phyloP scores from a whole-genome alignment of 53 echinoderm and acorn worm species.

The Stichopus horrens region DNA sequence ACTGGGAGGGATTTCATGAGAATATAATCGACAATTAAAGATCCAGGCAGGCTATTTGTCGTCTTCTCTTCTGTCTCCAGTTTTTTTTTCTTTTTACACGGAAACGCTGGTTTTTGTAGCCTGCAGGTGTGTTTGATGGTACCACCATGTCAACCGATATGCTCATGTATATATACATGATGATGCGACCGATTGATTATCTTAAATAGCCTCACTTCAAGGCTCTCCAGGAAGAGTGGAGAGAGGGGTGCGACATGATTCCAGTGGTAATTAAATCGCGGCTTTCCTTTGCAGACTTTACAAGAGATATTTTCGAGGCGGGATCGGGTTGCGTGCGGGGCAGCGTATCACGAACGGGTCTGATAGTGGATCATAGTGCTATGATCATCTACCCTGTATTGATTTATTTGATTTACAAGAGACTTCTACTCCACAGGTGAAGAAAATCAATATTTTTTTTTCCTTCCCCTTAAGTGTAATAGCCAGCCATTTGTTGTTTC shows the following conservation, averaged over 20 bases:
- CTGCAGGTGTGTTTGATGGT: background rate
- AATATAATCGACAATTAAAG: background rate
- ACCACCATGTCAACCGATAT: slow-evolving; percentile 13
- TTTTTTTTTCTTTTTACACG: background rate
- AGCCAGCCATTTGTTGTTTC: no score
- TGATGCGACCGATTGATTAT: background rate
- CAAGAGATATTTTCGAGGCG: background rate
- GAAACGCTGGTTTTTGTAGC: background rate
- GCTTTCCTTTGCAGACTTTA: background rate
- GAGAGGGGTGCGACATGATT: slow-evolving; percentile 22
- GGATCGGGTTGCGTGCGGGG: slow-evolving; percentile 20
- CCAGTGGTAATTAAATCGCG: slow-evolving; percentile 2
- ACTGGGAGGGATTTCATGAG: background rate
- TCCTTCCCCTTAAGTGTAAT: no score
- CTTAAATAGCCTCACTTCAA: slow-evolving; percentile 10
- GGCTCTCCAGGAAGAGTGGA: background rate
- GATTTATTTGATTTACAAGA: background rate
- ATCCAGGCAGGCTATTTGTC: background rate
- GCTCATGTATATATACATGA: slow-evolving; percentile 43
- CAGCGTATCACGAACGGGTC: background rate
- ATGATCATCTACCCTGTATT: background rate
- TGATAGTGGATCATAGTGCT: background rate
- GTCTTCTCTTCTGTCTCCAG: background rate
- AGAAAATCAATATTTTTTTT: background rate
- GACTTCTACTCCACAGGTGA: background rate